Percentiles rank a stretch among this genome's conserved stretches.
phyloP scores from a whole-genome alignment of 2,888 invertebrate species.

The Euplagia quadripunctaria region DNA sequence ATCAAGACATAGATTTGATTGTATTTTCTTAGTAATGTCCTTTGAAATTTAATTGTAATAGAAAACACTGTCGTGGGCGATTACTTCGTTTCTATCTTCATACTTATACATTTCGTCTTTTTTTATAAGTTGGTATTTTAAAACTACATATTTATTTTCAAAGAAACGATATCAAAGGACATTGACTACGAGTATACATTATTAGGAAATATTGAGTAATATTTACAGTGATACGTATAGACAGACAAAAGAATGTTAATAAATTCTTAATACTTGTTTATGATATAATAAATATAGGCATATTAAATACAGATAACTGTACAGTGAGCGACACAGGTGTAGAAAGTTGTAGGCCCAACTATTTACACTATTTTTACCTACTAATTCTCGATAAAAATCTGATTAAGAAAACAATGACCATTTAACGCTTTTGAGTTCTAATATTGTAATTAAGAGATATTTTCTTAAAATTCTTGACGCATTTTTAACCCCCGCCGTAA shows the following conservation, averaged over 20 bases:
- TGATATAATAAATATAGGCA: conserved; percentile 47
- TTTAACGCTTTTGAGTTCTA: not conserved
- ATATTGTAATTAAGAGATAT: not conserved
- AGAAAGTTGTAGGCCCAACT: conserved; percentile 73
- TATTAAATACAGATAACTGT: conserved; percentile 67
- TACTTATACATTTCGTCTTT: not conserved
- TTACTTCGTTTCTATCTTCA: not conserved
- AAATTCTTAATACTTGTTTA: conserved; percentile 51
- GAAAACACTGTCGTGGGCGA: not conserved
- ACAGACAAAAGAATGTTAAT: conserved; percentile 49
- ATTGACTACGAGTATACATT: conserved; percentile 32
- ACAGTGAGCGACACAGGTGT: conserved; percentile 85
- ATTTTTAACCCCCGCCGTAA: no score
- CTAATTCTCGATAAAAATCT: conserved; percentile 56
- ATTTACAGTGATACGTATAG: conserved; percentile 54
- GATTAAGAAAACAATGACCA: conserved; percentile 26
- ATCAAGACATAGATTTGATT: conserved; percentile 37
- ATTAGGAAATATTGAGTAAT: conserved; percentile 50
- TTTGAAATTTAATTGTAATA: conserved; percentile 23
- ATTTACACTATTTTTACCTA: conserved; percentile 75
- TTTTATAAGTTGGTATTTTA: not conserved
- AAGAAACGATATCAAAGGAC: conserved; percentile 32
- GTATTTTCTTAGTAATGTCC: conserved; percentile 36
- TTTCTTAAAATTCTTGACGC: not conserved
- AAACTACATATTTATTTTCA: not conserved